Evolutionary conservation across 2,797 vertebrate genomes (phyloP).

Genomic region (Decapterus maruadsi): DNA sequence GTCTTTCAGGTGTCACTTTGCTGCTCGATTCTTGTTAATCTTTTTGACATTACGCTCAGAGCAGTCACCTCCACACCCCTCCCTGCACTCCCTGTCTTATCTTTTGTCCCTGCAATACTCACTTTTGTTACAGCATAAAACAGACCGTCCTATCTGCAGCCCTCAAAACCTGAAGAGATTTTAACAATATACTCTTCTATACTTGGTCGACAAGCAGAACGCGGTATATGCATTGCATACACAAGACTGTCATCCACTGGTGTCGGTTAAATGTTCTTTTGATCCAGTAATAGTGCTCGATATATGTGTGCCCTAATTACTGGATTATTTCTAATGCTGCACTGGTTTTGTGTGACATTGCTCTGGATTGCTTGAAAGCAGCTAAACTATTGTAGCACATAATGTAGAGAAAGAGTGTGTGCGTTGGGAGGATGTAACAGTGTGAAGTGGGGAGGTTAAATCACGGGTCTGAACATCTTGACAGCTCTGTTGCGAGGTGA

Average conservation of each 20-base stretch:
- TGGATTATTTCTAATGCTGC: slow-evolving; percentile 58
- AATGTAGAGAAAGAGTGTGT: not conserved
- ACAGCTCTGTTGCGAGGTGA: slow-evolving; percentile 75
- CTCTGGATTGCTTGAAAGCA: slow-evolving; percentile 44
- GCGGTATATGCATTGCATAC: not conserved
- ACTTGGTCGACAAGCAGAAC: not conserved
- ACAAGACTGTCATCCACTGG: slow-evolving; percentile 11
- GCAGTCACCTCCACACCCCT: slow-evolving; percentile 74
- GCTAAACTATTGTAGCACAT: slow-evolving; percentile 35
- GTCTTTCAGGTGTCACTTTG: slow-evolving; percentile 73
- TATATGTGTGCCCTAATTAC: slow-evolving; percentile 45
- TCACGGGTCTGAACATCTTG: slow-evolving; percentile 74
- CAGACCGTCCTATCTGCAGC: not conserved
- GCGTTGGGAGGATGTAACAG: slow-evolving; percentile 42
- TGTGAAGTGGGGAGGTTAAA: slow-evolving; percentile 69
- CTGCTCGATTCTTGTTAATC: slow-evolving; percentile 71
- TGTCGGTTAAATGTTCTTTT: slow-evolving; percentile 42
- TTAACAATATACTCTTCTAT: slow-evolving; percentile 17
- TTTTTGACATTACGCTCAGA: slow-evolving; percentile 70
- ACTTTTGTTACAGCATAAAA: slow-evolving; percentile 22
- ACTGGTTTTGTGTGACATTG: slow-evolving; percentile 47
- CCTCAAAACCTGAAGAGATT: slow-evolving; percentile 15
- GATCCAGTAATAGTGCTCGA: slow-evolving; percentile 47
- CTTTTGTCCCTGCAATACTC: slow-evolving; percentile 48
- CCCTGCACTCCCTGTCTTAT: slow-evolving; percentile 41